Base-by-base conservation (phyloP, 1,140 invertebrate species). In the Solenopsis fugax region DNA sequence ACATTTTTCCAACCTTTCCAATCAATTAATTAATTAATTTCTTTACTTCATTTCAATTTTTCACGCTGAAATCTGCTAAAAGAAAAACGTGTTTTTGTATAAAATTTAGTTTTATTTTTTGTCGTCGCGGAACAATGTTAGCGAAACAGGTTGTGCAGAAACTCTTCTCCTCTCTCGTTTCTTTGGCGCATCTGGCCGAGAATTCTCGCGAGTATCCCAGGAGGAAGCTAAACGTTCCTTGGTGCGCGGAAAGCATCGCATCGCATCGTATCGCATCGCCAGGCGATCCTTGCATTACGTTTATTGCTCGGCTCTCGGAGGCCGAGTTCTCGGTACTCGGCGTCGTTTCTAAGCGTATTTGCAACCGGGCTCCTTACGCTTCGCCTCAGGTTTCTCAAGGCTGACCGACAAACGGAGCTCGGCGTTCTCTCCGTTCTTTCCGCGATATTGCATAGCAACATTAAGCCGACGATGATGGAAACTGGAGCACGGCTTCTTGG, bases 321-420 rank as follows among this genome's bases (percentile, higher is more conserved):
- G 18, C 67, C 80, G 62, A 75, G 87, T 92, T 91, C 90, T 80
- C 75, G 78, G 92, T 91, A 92, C 88, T 45, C 24, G 13, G 78
- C 86, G 52, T 77, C 81, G 85, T 91, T 87, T 90, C 88, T 92
- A 91, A 91, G 84, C 88, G 90, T 75, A 92, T 92, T 92, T 88
- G 90, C 92, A 90, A 90, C 84, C 73, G 73, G 37, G 50, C 65
- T 82, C n/a, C 86, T 65, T 48, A 9, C 50, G 76, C 62, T 21
- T 37, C 45, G 58, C 56, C n/a, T 54, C 62, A 60, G 48, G 73
- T 86, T 69, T 56, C 56, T 37, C 87, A 52, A 81, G 65, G 60
- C 21, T 87, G 84, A 24, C 37, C 75, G 16, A 85, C 71, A 76
- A 88, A 86, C 75, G n/a, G 37, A 56, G 29, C 50, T 81, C 48